Conservation (phyloP, 2,113 vertebrate species). For the Dromiciops gliroides region DNA sequence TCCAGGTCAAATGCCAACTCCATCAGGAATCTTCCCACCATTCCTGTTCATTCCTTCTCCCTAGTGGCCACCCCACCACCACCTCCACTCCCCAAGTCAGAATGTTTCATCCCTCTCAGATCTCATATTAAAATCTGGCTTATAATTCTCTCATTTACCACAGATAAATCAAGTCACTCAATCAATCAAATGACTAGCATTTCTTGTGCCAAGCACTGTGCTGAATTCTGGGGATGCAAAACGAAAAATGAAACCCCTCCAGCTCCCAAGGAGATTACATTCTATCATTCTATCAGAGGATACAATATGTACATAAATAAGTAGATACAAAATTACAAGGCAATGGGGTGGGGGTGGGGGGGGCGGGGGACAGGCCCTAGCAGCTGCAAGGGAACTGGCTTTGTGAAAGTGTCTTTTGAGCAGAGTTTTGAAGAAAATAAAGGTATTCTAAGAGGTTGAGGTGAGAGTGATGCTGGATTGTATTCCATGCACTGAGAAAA, state of each 20-base stretch:
- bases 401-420: not conserved
- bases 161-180: not conserved
- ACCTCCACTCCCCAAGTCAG: not conserved
- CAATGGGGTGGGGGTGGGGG: not conserved
- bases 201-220: not conserved
- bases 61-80: too few species aligned
- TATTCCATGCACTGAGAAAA: not conserved
- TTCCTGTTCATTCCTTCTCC: not conserved
- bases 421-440: not conserved
- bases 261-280: not conserved
- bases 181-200: not conserved
- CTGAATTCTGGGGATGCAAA: not conserved
- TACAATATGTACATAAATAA: not conserved
- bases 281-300: not conserved
- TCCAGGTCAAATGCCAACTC: not conserved
- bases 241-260: not conserved
- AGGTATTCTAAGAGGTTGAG: not conserved
- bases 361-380: too few species aligned
- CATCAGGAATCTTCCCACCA: not conserved
- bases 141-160: not conserved
- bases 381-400: too few species aligned
- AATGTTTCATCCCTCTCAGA: not conserved
- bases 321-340: not conserved
- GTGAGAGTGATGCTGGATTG: not conserved
- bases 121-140: not conserved